These are phyloP conservation scores for Eubucco bourcierii DNA, from an alignment of 2,113 vertebrate genomes.

Conservation along the genomic window DNA sequence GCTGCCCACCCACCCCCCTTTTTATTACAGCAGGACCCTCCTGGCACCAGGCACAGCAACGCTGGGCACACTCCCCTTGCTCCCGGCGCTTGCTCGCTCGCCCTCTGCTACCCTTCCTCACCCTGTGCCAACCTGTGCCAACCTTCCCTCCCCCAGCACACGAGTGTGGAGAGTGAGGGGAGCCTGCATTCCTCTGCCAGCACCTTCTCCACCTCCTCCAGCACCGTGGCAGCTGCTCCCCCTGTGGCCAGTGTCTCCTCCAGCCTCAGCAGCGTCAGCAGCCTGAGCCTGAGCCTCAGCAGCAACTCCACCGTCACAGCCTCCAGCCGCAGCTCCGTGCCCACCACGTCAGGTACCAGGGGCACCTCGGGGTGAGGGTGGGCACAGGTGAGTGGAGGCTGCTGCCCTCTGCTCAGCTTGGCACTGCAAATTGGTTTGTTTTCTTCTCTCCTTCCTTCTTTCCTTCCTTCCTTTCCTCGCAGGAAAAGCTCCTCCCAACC, in stretches of 20 bases:
- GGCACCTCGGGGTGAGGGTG: background rate
- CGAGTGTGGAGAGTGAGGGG: constrained; percentile 87
- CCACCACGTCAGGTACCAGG: constrained; percentile 76
- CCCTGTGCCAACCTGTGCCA: background rate
- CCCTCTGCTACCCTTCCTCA: background rate
- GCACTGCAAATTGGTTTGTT: background rate
- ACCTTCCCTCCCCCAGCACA: constrained; percentile 78
- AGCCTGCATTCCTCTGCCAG: constrained; percentile 91
- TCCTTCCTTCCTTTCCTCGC: too few relatives aligned
- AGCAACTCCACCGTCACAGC: constrained; percentile 78
- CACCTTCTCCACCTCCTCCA: constrained; percentile 86
- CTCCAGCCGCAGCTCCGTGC: constrained; percentile 76
- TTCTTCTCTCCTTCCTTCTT: background rate
- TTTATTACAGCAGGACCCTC: too few relatives aligned
- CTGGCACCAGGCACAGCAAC: too few relatives aligned
- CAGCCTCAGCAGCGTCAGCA: constrained; percentile 83
- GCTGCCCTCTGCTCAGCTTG: too few relatives aligned
- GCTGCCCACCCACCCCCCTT: too few relatives aligned
- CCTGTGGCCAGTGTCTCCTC: constrained; percentile 79
- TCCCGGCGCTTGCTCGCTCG: too few relatives aligned
- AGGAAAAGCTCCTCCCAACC: constrained; percentile 98
- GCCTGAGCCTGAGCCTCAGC: constrained; percentile 85
- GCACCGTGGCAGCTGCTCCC: constrained; percentile 81
- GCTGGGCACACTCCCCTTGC: too few relatives aligned
- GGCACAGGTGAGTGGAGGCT: too few relatives aligned